Evolutionary conservation across 2,113 vertebrate genomes (phyloP).

Genomic region (Tapirus terrestris): DNA sequence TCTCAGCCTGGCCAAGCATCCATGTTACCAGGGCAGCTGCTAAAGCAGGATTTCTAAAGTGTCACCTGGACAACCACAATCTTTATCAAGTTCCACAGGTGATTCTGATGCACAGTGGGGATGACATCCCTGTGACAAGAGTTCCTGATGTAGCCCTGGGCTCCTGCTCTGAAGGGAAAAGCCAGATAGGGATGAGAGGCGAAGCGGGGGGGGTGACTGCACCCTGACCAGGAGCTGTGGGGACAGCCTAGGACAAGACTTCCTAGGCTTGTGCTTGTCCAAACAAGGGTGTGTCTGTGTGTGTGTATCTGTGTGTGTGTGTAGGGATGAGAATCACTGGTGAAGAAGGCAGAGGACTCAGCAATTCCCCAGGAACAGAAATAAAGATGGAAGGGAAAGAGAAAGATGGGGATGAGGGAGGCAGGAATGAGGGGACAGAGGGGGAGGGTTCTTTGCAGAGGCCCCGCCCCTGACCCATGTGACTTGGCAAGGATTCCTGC

Average conservation of each 20-base stretch:
- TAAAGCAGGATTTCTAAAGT: background rate
- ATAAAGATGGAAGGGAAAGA: background rate
- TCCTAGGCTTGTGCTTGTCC: background rate
- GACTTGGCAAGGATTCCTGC: background rate
- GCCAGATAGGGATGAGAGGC: too few relatives aligned
- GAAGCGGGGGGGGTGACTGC: background rate
- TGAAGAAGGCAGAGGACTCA: background rate
- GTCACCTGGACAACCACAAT: too few relatives aligned
- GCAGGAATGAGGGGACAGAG: background rate
- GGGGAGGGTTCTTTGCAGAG: background rate
- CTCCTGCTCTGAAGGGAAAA: background rate
- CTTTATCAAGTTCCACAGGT: background rate
- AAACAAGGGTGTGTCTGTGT: background rate
- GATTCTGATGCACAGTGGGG: fast-evolving
- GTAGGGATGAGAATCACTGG: background rate
- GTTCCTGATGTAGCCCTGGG: fast-evolving
- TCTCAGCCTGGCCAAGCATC: background rate
- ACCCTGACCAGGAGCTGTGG: background rate
- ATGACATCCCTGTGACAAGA: background rate
- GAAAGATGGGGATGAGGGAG: background rate
- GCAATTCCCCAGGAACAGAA: background rate
- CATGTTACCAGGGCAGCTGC: background rate
- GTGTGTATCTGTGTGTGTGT: too few relatives aligned
- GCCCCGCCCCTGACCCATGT: background rate
- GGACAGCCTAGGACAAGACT: background rate